A percentile compares a stretch with the other conserved stretches of the same genome.
Conservation (phyloP, 1,140 invertebrate species). For the Chelonus insularis region DNA sequence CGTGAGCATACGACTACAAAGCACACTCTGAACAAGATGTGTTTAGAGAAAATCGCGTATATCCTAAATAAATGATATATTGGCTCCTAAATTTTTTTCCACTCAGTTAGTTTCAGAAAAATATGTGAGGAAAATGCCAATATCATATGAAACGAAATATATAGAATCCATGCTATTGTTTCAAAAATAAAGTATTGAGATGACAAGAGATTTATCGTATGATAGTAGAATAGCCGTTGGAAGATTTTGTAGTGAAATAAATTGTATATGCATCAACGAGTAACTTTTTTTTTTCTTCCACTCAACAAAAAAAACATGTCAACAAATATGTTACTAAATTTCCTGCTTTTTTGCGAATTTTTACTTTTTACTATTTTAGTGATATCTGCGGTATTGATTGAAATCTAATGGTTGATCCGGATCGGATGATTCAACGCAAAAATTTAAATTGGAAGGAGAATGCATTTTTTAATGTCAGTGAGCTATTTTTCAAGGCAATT, state of each 20-base stretch:
- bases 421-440: too few species aligned
- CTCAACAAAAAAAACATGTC: too few species aligned
- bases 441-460: too few species aligned
- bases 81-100: too few species aligned
- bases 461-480: too few species aligned
- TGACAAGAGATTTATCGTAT: slow-evolving; percentile 2
- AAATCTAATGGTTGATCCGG: too few species aligned
- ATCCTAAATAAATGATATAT: too few species aligned
- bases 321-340: too few species aligned
- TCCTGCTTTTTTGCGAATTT: not conserved
- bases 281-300: slow-evolving; percentile 26
- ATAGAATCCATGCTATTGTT: not conserved
- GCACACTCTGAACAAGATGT: not conserved
- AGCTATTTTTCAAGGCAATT: too few species aligned
- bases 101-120: not conserved
- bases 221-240: not conserved
- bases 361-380: too few species aligned
- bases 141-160: not conserved
- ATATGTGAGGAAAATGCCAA: not conserved
- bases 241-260: slow-evolving; percentile 6
- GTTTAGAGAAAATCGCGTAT: too few species aligned
- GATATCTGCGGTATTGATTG: too few species aligned
- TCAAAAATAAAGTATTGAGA: not conserved
- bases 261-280: slow-evolving; percentile 24
- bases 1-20: not conserved